Conservation (phyloP, 2,113 vertebrate species). For the Shinisaurus crocodilurus region DNA sequence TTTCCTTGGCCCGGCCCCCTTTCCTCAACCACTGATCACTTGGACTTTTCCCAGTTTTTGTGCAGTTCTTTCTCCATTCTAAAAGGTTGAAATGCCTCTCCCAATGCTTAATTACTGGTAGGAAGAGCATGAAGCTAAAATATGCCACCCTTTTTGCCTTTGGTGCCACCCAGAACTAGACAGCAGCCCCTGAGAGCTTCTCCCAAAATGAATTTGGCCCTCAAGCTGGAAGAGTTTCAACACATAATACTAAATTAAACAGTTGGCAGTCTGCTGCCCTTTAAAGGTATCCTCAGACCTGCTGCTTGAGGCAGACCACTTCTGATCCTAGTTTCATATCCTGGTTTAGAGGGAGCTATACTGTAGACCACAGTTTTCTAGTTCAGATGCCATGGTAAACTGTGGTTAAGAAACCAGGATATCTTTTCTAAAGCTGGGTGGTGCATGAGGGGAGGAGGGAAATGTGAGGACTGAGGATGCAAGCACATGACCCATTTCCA, state of each 20-base stretch:
- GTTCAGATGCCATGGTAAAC: background rate
- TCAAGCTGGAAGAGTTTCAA: too few relatives aligned
- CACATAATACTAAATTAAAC: background rate
- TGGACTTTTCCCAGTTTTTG: too few relatives aligned
- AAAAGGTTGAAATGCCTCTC: too few relatives aligned
- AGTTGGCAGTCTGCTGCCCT: background rate
- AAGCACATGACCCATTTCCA: background rate
- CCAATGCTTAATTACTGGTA: too few relatives aligned
- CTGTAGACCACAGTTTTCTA: background rate
- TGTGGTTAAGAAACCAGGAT: background rate
- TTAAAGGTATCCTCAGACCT: background rate
- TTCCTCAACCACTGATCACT: too few relatives aligned
- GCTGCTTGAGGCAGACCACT: background rate
- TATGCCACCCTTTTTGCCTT: too few relatives aligned
- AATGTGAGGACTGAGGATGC: background rate
- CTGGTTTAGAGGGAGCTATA: background rate
- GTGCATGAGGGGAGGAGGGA: background rate
- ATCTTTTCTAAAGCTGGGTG: background rate
- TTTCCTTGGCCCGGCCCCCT: too few relatives aligned
- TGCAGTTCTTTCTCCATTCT: too few relatives aligned
- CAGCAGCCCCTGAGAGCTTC: too few relatives aligned
- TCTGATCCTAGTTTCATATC: background rate
- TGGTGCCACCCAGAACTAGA: background rate
- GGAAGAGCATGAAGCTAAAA: too few relatives aligned
- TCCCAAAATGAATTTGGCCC: too few relatives aligned